phyloP scores from a whole-genome alignment of 2,113 vertebrate species.

The Grammomys dolichurus region DNA sequence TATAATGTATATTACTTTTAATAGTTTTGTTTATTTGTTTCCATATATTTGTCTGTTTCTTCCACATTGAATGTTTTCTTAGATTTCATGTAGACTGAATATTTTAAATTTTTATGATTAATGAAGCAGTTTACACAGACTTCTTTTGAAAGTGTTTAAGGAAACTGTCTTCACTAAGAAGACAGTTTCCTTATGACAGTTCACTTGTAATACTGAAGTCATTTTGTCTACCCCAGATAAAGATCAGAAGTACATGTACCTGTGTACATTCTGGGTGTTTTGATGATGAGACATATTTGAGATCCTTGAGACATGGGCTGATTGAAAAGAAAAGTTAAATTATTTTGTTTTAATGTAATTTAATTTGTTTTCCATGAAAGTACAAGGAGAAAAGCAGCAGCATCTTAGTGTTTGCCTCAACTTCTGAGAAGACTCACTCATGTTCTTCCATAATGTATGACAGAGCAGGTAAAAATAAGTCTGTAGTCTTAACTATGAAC shows the following conservation, averaged over 20 bases:
- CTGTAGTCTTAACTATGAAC: not conserved
- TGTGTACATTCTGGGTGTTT: not conserved
- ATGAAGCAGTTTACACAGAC: not conserved
- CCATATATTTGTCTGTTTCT: not conserved
- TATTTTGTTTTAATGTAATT: not conserved
- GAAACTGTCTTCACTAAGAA: not conserved
- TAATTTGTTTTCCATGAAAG: not conserved
- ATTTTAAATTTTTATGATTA: not conserved
- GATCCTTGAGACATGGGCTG: not conserved
- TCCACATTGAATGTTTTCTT: not conserved
- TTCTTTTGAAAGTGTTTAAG: conserved; percentile 2
- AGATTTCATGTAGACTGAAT: not conserved
- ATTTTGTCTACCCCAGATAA: not conserved
- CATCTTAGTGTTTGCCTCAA: not conserved
- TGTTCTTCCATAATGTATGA: not conserved
- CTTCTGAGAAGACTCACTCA: not conserved
- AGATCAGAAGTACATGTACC: not conserved
- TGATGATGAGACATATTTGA: not conserved
- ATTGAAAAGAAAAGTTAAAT: not conserved
- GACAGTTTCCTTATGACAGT: not conserved
- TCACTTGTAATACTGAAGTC: not conserved
- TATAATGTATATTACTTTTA: conserved; percentile 35
- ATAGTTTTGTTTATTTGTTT: not conserved
- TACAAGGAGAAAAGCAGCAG: not conserved
- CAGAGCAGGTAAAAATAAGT: not conserved